These are phyloP conservation scores for Acleris holmiana DNA, from an alignment of 2,888 invertebrate genomes.

Conservation along the genomic window DNA sequence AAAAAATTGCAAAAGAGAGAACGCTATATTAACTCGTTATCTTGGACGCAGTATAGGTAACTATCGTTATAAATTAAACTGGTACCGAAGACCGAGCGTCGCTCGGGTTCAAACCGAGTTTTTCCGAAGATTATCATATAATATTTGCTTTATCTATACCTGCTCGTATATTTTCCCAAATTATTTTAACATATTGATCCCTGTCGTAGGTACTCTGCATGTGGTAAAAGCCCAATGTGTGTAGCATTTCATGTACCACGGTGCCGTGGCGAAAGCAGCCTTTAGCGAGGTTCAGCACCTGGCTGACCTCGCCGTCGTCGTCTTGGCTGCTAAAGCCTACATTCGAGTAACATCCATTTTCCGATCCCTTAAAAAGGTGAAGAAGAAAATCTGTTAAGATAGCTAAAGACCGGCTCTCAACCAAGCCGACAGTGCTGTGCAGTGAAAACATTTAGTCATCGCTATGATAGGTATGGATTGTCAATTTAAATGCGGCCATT, in stretches of 20 bases:
- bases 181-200: constrained; percentile 89
- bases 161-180: constrained; percentile 88
- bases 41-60: no score
- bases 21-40: no score
- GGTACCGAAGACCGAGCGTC: no score
- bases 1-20: no score
- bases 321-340: constrained; percentile 64
- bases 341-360: constrained; percentile 81
- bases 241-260: constrained; percentile 91
- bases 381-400: no score
- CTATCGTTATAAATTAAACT: no score
- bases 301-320: constrained; percentile 54
- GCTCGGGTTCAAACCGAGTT: no score
- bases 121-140: no score
- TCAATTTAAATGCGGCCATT: not conserved
- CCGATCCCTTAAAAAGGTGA: constrained; percentile 83
- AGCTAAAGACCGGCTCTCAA: no score
- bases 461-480: not conserved
- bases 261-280: constrained; percentile 86
- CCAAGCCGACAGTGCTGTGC: constrained; percentile 72
- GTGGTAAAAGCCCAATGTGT: constrained; percentile 92
- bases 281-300: constrained; percentile 82
- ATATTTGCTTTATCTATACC: constrained; percentile 62
- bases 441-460: constrained; percentile 62
- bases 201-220: constrained; percentile 92